Evolutionary conservation across 92 coral and sea anemone species (phyloP).

Genomic region (Umimayanthus kanabou): DNA sequence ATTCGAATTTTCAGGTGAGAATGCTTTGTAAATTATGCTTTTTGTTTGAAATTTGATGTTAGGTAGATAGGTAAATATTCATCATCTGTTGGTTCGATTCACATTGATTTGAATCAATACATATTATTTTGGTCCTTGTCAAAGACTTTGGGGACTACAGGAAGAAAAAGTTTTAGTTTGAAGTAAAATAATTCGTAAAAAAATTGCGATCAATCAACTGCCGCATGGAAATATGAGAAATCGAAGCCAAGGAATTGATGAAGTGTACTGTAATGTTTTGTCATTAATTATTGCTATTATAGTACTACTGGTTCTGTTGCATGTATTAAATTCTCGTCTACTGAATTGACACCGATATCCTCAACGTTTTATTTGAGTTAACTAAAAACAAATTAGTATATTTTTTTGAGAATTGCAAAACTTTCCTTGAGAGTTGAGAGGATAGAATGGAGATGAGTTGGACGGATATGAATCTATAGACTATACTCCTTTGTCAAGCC

Average conservation of each 20-base stretch:
- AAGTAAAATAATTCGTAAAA: not conserved
- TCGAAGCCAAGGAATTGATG: not conserved
- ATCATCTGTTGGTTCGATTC: not conserved
- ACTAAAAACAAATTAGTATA: not conserved
- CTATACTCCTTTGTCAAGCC: no score
- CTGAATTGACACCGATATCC: not conserved
- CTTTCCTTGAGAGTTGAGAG: no score
- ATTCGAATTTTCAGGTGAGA: constrained; percentile 56
- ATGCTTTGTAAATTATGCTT: not conserved
- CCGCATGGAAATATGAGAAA: not conserved
- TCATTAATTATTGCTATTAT: no score
- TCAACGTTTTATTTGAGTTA: not conserved
- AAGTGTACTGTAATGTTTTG: not conserved
- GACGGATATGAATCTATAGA: no score
- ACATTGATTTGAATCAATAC: not conserved
- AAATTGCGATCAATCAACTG: not conserved
- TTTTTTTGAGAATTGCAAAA: not conserved
- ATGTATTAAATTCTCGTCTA: not conserved
- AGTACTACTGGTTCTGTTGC: not conserved
- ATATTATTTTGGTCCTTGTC: not conserved
- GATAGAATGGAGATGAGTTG: no score
- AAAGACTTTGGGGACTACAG: not conserved
- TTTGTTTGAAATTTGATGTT: not conserved
- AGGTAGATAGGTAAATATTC: not conserved
- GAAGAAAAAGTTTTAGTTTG: not conserved